Percentiles rank a stretch among this genome's conserved stretches.
Evolutionary conservation across 2,113 vertebrate species (phyloP).

Genomic region (Misgurnus anguillicaudatus): DNA sequence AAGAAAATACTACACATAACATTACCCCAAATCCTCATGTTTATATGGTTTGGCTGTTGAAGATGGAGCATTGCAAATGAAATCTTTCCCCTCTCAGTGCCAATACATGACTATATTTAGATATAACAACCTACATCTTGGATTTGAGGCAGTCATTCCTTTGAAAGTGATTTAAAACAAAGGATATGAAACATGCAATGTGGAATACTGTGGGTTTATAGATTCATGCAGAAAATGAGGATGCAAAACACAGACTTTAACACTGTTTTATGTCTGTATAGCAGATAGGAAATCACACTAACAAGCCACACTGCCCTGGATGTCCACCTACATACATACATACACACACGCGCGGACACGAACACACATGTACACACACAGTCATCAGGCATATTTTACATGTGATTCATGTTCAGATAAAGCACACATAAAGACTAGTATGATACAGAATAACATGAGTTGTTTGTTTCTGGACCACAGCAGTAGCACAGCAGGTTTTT

Average conservation of each 20-base stretch:
- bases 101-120: constrained; percentile 56
- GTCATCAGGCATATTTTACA: background rate
- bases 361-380: background rate
- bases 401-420: background rate
- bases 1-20: background rate
- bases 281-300: constrained; percentile 25
- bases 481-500: background rate
- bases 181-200: constrained; percentile 23
- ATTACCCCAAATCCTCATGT: background rate
- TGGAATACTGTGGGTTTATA: constrained; percentile 13
- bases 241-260: background rate
- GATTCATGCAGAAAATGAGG: constrained; percentile 18
- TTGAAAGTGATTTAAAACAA: constrained; percentile 42
- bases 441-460: background rate
- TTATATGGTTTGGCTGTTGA: background rate
- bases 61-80: constrained; percentile 43
- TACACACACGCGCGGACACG: background rate
- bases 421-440: background rate
- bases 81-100: constrained; percentile 51
- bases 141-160: constrained; percentile 57
- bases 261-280: constrained; percentile 17
- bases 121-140: constrained; percentile 57
- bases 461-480: background rate
- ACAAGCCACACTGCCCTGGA: constrained; percentile 11
- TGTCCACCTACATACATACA: constrained; percentile 8